Percentiles rank a stretch among this genome's conserved stretches.
These are phyloP conservation scores for Egretta garzetta DNA, from an alignment of 2,113 vertebrate genomes.

Conservation along the genomic window DNA sequence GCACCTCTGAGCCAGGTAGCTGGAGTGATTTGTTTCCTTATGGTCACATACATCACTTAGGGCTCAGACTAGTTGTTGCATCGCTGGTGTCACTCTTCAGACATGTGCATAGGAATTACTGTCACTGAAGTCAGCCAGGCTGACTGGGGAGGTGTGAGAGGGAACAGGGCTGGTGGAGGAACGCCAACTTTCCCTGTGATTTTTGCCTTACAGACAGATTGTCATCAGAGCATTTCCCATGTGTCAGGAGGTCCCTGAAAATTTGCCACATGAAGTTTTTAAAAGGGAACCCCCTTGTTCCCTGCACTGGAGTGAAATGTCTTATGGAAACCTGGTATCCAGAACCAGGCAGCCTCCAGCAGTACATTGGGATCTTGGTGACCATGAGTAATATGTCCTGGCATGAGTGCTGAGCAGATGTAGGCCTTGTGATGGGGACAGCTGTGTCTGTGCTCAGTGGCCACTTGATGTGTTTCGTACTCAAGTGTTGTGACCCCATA, in stretches of 20 bases:
- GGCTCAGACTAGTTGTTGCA: slow-evolving; percentile 37
- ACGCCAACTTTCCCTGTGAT: not conserved
- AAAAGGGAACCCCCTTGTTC: not conserved
- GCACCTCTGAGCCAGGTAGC: not conserved
- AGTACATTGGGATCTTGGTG: not conserved
- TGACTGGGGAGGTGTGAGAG: not conserved
- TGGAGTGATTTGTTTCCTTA: not conserved
- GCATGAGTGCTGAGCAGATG: not conserved
- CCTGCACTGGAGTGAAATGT: not conserved
- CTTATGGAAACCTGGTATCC: not conserved
- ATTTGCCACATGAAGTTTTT: not conserved
- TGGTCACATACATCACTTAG: not conserved
- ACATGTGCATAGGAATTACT: not conserved
- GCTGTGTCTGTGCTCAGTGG: not conserved
- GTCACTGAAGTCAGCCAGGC: not conserved
- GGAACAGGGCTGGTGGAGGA: not conserved
- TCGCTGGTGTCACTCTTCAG: slow-evolving; percentile 33
- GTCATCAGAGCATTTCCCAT: not conserved
- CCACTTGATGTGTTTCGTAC: not conserved
- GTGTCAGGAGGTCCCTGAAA: not conserved
- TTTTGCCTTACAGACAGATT: not conserved
- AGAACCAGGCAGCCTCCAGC: not conserved
- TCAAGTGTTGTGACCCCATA: not conserved
- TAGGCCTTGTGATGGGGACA: not conserved
- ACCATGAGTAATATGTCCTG: not conserved